Evolutionary conservation across 2,797 vertebrate genomes (phyloP).

Genomic region (Cetoscarus ocellatus): DNA sequence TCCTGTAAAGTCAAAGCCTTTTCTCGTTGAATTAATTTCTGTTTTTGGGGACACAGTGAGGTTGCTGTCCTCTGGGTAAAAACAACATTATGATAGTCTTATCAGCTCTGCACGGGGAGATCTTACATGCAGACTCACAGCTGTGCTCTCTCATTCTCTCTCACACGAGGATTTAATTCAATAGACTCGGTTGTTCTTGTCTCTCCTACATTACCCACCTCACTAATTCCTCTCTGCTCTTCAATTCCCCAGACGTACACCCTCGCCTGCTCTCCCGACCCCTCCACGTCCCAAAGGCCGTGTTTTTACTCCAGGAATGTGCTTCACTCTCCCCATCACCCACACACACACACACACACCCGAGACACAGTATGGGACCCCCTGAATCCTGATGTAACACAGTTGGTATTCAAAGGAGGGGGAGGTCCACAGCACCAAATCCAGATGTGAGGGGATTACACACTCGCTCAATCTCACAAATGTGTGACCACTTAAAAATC

Average conservation of each 20-base stretch:
- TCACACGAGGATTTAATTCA: slow-evolving; percentile 35
- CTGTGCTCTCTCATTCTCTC: slow-evolving; percentile 40
- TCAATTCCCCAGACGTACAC: slow-evolving; percentile 21
- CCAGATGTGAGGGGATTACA: slow-evolving; percentile 69
- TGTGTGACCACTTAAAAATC: slow-evolving; percentile 6
- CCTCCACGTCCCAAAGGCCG: slow-evolving; percentile 34
- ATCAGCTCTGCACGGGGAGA: slow-evolving; percentile 47
- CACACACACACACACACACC: slow-evolving; percentile 25
- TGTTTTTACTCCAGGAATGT: slow-evolving; percentile 65
- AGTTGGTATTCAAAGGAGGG: slow-evolving; percentile 72
- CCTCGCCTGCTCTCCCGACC: slow-evolving; percentile 28
- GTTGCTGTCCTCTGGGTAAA: slow-evolving; percentile 29
- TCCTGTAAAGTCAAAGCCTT: slow-evolving; percentile 3
- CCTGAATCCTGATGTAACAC: slow-evolving; percentile 74
- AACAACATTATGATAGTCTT: slow-evolving; percentile 42
- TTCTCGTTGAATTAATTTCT: background rate
- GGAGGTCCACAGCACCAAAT: slow-evolving; percentile 48
- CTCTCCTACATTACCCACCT: slow-evolving; percentile 33
- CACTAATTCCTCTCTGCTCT: slow-evolving; percentile 21
- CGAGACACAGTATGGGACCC: slow-evolving; percentile 40
- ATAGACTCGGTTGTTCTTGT: slow-evolving; percentile 45
- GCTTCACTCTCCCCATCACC: slow-evolving; percentile 29
- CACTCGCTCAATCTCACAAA: slow-evolving; percentile 17
- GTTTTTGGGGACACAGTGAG: slow-evolving; percentile 10
- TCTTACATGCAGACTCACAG: slow-evolving; percentile 57